A percentile compares a stretch with the other conserved stretches of the same genome.
phyloP scores from a whole-genome alignment of 2,888 invertebrate genomes.

The Agrilus biguttatus region DNA sequence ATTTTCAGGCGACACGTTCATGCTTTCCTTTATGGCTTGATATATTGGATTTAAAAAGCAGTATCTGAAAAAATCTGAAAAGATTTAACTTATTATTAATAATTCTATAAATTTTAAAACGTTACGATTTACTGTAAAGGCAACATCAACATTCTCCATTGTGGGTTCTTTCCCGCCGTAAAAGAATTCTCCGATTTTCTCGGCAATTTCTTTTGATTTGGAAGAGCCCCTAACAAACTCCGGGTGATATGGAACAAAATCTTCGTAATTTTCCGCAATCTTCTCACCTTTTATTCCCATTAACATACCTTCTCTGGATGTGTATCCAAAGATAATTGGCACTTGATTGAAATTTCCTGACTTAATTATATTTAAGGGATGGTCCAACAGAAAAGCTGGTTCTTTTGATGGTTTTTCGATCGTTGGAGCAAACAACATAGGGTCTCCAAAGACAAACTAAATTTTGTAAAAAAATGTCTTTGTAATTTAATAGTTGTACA shows the following conservation, averaged over 20 bases:
- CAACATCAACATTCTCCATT: conserved; percentile 23
- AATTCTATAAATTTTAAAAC: too few species aligned
- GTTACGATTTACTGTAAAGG: conserved; percentile 16
- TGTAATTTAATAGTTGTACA: too few species aligned
- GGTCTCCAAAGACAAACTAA: too few species aligned
- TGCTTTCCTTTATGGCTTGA: too few species aligned
- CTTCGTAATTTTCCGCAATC: conserved; percentile 19
- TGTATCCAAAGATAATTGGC: conserved; percentile 24
- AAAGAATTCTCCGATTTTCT: conserved; percentile 28
- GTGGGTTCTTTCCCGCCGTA: conserved; percentile 29
- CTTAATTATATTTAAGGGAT: conserved; percentile 18
- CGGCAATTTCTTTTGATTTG: conserved; percentile 19
- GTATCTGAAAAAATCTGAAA: too few species aligned
- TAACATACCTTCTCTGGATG: conserved; percentile 22
- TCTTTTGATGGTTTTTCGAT: conserved; percentile 14
- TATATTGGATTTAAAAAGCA: too few species aligned
- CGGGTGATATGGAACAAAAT: conserved; percentile 22
- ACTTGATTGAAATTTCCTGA: conserved; percentile 23
- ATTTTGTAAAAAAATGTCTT: too few species aligned
- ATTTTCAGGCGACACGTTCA: too few species aligned
- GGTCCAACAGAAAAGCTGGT: conserved; percentile 18
- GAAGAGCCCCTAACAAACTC: conserved; percentile 15
- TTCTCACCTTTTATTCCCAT: conserved; percentile 14
- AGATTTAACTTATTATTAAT: too few species aligned
- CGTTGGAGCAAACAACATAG: conserved; percentile 8